Conservation (phyloP, 1,140 invertebrate species). For the Apis mellifera region DNA sequence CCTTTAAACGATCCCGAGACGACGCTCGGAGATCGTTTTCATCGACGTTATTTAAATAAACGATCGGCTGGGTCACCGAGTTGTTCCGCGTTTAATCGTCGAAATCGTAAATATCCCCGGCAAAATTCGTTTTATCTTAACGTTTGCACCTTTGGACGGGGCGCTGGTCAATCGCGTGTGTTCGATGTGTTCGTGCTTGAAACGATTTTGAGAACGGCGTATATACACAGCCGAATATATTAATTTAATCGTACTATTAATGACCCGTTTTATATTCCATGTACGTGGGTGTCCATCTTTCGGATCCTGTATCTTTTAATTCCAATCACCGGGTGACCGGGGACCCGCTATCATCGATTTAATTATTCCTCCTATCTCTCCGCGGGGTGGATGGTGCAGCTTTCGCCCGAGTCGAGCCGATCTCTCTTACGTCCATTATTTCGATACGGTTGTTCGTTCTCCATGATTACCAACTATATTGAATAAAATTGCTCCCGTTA, state of each 20-base stretch:
- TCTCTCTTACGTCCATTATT: no score
- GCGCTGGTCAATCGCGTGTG: slow-evolving; percentile 5
- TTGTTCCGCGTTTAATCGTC: slow-evolving; percentile 37
- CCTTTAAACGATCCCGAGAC: background rate
- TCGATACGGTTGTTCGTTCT: no score
- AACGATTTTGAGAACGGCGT: slow-evolving; percentile 32
- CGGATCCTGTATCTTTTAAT: slow-evolving; percentile 14
- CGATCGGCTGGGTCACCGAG: background rate
- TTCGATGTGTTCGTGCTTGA: slow-evolving; percentile 9
- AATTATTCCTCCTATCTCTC: slow-evolving; percentile 9
- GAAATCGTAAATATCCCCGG: slow-evolving; percentile 41
- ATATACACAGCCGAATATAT: slow-evolving; percentile 74
- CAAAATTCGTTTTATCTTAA: slow-evolving; percentile 38
- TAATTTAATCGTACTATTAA: slow-evolving; percentile 79
- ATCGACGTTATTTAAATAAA: slow-evolving; percentile 38
- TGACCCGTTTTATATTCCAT: slow-evolving; percentile 67
- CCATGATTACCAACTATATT: no score
- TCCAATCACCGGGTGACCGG: background rate
- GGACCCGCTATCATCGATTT: slow-evolving; percentile 16
- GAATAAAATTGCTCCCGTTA: no score
- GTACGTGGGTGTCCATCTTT: slow-evolving; percentile 24
- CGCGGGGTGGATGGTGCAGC: background rate
- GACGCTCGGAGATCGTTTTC: background rate
- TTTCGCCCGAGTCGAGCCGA: background rate
- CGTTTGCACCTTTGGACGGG: slow-evolving; percentile 18